Percentiles rank a stretch among this genome's conserved stretches.
Evolutionary conservation across 1,140 invertebrate species (phyloP).

Genomic region (Drosophila erecta): DNA sequence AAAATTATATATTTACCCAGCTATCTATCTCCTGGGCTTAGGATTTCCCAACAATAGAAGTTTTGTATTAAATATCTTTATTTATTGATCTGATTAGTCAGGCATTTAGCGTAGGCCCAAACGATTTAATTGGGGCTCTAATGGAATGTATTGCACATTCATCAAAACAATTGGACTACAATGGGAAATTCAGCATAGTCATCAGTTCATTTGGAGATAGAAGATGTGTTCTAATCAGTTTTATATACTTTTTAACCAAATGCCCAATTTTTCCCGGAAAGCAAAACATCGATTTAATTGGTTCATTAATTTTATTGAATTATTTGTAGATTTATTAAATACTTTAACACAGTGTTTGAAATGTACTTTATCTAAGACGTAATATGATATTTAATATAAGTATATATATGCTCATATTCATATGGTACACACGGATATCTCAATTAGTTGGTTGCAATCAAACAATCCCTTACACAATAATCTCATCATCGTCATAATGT

Average conservation of each 20-base stretch:
- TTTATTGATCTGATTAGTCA: conserved; percentile 27
- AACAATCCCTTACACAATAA: conserved; percentile 60
- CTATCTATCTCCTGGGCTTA: not conserved
- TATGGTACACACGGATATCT: conserved; percentile 59
- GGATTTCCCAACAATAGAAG: conserved; percentile 9
- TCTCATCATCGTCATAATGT: conserved; percentile 51
- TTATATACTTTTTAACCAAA: not conserved
- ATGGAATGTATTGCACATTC: not conserved
- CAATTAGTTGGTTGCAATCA: conserved; percentile 22
- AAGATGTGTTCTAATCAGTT: not conserved
- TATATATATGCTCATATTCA: conserved; percentile 45
- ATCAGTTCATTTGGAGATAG: not conserved
- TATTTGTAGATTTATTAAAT: conserved; percentile 75
- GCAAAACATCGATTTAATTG: not conserved
- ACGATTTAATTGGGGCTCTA: not conserved
- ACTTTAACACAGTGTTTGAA: conserved; percentile 83
- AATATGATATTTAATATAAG: conserved; percentile 63
- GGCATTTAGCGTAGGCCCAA: conserved; percentile 11
- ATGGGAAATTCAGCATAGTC: not conserved
- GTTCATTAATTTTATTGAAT: conserved; percentile 64
- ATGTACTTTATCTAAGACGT: conserved; percentile 76
- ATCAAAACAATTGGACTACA: not conserved
- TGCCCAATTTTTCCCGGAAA: not conserved
- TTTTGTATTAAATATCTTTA: conserved; percentile 20
- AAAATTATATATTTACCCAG: conserved; percentile 48